A percentile compares a stretch with the other conserved stretches of the same genome.
phyloP scores from a whole-genome alignment of 2,797 vertebrate species.

The Serranus cabrilla region DNA sequence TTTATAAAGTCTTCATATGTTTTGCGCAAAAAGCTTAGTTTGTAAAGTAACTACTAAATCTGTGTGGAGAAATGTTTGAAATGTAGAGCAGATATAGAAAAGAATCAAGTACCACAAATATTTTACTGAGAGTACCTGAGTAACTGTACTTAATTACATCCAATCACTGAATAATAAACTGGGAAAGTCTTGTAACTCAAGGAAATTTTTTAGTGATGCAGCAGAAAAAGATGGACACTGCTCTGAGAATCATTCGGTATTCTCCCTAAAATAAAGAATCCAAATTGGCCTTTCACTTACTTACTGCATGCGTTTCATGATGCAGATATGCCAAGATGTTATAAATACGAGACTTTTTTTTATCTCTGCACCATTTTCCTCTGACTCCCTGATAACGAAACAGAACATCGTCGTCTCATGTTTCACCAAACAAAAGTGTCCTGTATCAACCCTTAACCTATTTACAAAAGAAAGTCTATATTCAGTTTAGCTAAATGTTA shows the following conservation, averaged over 20 bases:
- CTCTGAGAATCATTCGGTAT: neutral
- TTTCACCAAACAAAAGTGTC: neutral
- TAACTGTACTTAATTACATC: too few relatives aligned
- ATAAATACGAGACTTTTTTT: neutral
- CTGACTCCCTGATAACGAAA: neutral
- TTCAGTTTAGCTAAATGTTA: slow-evolving; percentile 26
- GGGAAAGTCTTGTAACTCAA: too few relatives aligned
- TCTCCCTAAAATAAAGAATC: neutral
- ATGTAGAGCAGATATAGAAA: too few relatives aligned
- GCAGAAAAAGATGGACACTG: neutral
- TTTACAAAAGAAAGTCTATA: slow-evolving; percentile 19
- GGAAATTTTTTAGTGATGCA: too few relatives aligned
- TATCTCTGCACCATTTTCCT: neutral
- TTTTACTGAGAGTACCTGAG: too few relatives aligned
- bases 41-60: too few relatives aligned
- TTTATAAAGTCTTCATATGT: too few relatives aligned
- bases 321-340: neutral
- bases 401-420: too few relatives aligned
- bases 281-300: neutral
- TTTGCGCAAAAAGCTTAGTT: too few relatives aligned
- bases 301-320: neutral
- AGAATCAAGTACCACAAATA: too few relatives aligned
- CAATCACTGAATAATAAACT: too few relatives aligned
- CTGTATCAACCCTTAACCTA: slow-evolving; percentile 5
- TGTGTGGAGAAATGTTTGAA: too few relatives aligned